Evolutionary conservation across 2,888 invertebrate species (phyloP), one percentile per base, ranked within the genome.

Genomic region (Agelastica alni): DNA sequence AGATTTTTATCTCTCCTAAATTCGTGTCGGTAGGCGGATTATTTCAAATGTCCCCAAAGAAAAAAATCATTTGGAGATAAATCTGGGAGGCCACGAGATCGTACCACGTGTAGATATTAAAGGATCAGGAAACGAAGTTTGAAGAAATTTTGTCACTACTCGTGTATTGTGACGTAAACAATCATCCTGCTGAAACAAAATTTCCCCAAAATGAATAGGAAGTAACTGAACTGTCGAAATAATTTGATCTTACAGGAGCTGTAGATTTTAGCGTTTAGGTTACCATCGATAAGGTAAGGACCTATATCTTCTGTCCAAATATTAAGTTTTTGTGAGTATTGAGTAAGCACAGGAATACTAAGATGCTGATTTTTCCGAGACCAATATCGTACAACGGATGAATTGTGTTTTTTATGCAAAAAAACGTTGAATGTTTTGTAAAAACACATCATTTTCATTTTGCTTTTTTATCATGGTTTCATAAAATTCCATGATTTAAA

Each of bases 161-260:
- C 10, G 18, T 28, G 28, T 7, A 48, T 48, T 48, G 39, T 48
- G 39, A 30, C 17, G 17, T 12, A 20, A 10, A 39, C 48, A 48
- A 17, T 32, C 42, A 42, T 42, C 49, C 14, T 51, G 22, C 14
- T 51, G 32, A 51, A 31, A 51, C 31, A 12, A 32, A 42, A 51
- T 51, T 6, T 41, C 48, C 16, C 13, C 26, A 39, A 39, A 42
- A 22, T 42, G 17, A 13, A 42, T 22, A 6, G 41, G 49, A 42
- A 51, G 18, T 20, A 13, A 7, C 9, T 22, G 42, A 42, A 32
- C 14, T 51, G 31, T 32, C 28, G 55, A 51, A 48, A 58, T 51
- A 37, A 57, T 43, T 49, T 53, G 22, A 51, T 54, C 39, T 46
- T 47, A 47, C 34, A 55, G 51, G 9, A 58, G 44, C 42, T 13